phyloP scores from a whole-genome alignment of 2,797 vertebrate species.

The Phataginus tetradactyla region DNA sequence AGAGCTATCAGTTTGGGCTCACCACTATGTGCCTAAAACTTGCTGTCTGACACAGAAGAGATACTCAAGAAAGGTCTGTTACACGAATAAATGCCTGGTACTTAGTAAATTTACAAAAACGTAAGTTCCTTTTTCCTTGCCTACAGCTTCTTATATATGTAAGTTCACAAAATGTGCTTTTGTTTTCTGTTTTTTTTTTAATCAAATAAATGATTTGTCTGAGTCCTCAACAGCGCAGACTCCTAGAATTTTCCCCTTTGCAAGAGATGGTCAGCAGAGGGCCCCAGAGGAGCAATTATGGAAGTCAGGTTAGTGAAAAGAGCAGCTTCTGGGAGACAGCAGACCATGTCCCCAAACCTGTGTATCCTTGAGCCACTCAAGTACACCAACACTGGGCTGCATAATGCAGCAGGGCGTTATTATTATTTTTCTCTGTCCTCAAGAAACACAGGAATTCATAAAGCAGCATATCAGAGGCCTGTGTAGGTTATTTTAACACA shows the following conservation, averaged over 20 bases:
- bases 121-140: neutral
- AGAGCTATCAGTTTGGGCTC: neutral
- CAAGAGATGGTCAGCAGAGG: slow-evolving; percentile 60
- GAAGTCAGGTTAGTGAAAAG: neutral
- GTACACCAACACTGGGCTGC: neutral
- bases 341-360: neutral
- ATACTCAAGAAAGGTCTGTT: neutral
- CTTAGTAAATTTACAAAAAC: neutral
- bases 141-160: neutral
- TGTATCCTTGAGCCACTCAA: neutral
- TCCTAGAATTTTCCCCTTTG: neutral
- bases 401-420: neutral
- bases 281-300: slow-evolving; percentile 62
- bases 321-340: neutral
- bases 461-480: neutral
- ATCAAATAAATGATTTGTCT: neutral
- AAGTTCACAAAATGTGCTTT: neutral
- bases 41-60: neutral
- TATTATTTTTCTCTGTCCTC: neutral
- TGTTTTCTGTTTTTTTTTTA: neutral
- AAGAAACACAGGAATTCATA: neutral
- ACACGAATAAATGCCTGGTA: neutral
- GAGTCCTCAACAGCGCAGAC: neutral
- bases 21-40: neutral
- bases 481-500: neutral